Evolutionary conservation across 2,113 vertebrate genomes (phyloP), one percentile per base, ranked within the genome.

Genomic region (Oryzias woworae): DNA sequence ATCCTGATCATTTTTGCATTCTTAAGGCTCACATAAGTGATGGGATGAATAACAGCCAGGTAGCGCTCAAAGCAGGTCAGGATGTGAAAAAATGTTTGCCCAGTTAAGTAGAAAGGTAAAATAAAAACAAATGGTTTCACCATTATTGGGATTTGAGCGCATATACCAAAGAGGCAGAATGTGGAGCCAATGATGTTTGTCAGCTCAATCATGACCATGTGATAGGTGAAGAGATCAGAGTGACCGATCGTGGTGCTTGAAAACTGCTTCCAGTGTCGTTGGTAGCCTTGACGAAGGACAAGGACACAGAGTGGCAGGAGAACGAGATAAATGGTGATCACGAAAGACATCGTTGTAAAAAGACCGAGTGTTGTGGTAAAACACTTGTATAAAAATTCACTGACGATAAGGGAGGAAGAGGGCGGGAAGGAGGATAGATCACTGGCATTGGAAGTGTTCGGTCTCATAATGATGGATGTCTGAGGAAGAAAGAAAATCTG

Each of bases 201-300:
- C 13, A 67, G 13, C n/a, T 67, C 54, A 14, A 67, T 58, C 13
- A 12, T 28, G 23, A 22, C 54, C 41, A 67, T 1, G 55, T 67
- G 17, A 23, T 58, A 67, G 36, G 47, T 58, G 55, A 67, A 44
- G 36, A 16, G 14, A 47, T 67, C 23, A 7, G 36, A 44, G 36
- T 67, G 54, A 20, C 55, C 20, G 3, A 56, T 22, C 0, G 47
- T 43, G 22, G 36, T 57, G 23, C 31, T 58, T 17, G 55, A 52
- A 14, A 0, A 2, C 36, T 22, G 51, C 10, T 31, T 49, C 14
- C 41, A 15, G 17, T 23, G 42, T 5, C 44, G 16, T 14, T 10
- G 23, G n/a, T 58, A 41, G 51, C 54, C 54, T 22, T 57, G 36
- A 5, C 51, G 8, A 36, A 66, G 47, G 4, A 58, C 7, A 4